A percentile compares a stretch with the other conserved stretches of the same genome.
These are phyloP conservation scores for Misgurnus anguillicaudatus DNA, from an alignment of 2,113 vertebrate species.

Conservation along the genomic window DNA sequence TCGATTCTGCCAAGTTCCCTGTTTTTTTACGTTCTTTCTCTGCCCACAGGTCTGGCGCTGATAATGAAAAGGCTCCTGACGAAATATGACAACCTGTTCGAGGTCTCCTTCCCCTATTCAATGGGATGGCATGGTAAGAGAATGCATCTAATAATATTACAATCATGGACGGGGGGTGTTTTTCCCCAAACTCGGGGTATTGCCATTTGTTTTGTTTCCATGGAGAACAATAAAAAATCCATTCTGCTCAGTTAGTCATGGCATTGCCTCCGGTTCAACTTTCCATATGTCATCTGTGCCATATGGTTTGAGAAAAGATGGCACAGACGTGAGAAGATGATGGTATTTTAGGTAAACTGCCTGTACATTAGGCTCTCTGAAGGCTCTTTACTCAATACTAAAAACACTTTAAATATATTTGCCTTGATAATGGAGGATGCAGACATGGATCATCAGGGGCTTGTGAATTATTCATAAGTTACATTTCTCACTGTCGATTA, in stretches of 20 bases:
- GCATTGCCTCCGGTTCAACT: slow-evolving; percentile 13
- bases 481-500: slow-evolving; percentile 20
- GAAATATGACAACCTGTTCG: slow-evolving; percentile 78
- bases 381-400: slow-evolving; percentile 27
- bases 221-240: slow-evolving; percentile 36
- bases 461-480: slow-evolving; percentile 51
- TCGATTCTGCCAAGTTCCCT: slow-evolving; percentile 33
- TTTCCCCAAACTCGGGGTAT: slow-evolving; percentile 7
- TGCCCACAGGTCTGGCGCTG: slow-evolving; percentile 68
- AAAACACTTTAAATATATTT: slow-evolving; percentile 30
- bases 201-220: slow-evolving; percentile 42
- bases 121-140: slow-evolving; percentile 79
- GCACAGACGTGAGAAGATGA: not conserved
- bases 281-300: slow-evolving; percentile 7
- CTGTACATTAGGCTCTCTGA: slow-evolving; percentile 28
- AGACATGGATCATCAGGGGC: not conserved
- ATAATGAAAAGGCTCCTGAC: slow-evolving; percentile 75
- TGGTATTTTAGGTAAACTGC: slow-evolving; percentile 38
- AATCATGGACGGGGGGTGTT: slow-evolving; percentile 13
- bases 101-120: slow-evolving; percentile 75
- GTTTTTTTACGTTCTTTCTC: slow-evolving; percentile 27
- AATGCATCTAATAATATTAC: slow-evolving; percentile 32
- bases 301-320: slow-evolving; percentile 14
- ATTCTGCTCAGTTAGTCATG: slow-evolving; percentile 2
- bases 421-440: slow-evolving; percentile 38